phyloP scores from a whole-genome alignment of 2,797 vertebrate species.

The Poecilia picta region DNA sequence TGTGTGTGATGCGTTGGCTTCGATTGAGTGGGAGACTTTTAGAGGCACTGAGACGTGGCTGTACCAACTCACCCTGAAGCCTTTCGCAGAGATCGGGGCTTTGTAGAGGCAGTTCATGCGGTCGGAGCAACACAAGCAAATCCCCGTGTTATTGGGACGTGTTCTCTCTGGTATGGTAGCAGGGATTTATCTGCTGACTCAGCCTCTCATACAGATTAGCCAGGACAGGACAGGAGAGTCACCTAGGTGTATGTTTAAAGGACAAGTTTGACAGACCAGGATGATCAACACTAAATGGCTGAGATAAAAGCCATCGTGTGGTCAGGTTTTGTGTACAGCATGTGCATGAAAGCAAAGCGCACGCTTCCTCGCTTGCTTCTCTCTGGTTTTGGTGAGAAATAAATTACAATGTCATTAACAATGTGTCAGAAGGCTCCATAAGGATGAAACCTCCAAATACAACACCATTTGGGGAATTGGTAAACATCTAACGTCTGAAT shows the following conservation, averaged over 20 bases:
- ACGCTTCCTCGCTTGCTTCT: background rate
- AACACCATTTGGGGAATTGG: background rate
- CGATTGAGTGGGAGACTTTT: conserved; percentile 27
- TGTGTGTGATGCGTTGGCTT: background rate
- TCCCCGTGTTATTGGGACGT: conserved; percentile 48
- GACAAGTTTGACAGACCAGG: conserved; percentile 44
- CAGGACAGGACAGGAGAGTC: conserved; percentile 36
- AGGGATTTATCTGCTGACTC: conserved; percentile 59
- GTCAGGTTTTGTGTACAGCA: background rate
- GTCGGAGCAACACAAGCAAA: conserved; percentile 37
- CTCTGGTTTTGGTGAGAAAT: background rate
- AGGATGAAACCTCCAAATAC: background rate
- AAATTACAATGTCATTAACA: background rate
- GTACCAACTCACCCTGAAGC: conserved; percentile 23
- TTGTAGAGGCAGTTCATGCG: conserved; percentile 12
- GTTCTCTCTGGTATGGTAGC: conserved; percentile 33
- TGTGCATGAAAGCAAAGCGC: background rate
- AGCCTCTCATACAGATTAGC: conserved; percentile 61
- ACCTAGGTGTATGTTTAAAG: conserved; percentile 47
- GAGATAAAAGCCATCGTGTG: conserved; percentile 23
- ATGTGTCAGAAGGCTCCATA: background rate
- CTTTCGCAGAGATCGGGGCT: conserved; percentile 17
- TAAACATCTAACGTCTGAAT: background rate
- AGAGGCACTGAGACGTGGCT: conserved; percentile 28
- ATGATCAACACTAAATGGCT: conserved; percentile 19